A percentile compares a stretch with the other conserved stretches of the same genome.
Evolutionary conservation across 2,113 vertebrate genomes (phyloP).

Genomic region (Indicator indicator): DNA sequence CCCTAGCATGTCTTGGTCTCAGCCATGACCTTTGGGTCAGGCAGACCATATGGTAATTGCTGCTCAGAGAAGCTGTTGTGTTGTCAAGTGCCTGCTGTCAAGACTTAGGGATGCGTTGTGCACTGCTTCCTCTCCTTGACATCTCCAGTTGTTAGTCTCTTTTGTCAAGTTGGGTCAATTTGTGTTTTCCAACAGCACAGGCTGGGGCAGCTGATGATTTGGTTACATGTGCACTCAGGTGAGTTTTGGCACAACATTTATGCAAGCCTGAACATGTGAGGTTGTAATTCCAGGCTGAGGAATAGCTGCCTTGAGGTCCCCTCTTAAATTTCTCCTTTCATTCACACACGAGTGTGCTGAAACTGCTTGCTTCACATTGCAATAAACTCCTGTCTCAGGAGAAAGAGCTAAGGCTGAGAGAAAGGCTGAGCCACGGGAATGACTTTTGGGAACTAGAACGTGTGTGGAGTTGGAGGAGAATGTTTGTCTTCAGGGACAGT

Average conservation of each 20-base stretch:
- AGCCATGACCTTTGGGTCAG: rapidly evolving
- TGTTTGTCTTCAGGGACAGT: not conserved
- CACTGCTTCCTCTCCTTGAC: not conserved
- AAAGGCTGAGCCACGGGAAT: not conserved
- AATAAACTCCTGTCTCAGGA: not conserved
- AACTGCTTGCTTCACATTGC: not conserved
- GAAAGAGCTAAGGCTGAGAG: not conserved
- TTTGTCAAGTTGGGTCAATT: rapidly evolving
- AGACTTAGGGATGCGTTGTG: not conserved
- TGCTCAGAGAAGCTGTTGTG: not conserved
- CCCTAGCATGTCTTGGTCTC: not conserved
- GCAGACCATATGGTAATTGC: not conserved
- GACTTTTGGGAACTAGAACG: not conserved
- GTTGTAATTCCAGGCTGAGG: not conserved
- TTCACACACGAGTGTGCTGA: not conserved
- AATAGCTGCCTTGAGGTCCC: not conserved
- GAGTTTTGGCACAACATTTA: not conserved
- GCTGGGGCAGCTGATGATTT: not conserved
- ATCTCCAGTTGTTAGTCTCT: not conserved
- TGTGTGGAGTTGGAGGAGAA: not conserved
- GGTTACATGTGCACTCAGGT: not conserved
- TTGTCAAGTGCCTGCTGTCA: not conserved
- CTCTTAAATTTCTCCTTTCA: not conserved
- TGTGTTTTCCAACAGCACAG: not conserved
- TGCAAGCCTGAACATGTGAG: rapidly evolving